These are phyloP conservation scores for Virgularia gustaviana DNA, from an alignment of 92 coral and sea anemone species.

Conservation along the genomic window DNA sequence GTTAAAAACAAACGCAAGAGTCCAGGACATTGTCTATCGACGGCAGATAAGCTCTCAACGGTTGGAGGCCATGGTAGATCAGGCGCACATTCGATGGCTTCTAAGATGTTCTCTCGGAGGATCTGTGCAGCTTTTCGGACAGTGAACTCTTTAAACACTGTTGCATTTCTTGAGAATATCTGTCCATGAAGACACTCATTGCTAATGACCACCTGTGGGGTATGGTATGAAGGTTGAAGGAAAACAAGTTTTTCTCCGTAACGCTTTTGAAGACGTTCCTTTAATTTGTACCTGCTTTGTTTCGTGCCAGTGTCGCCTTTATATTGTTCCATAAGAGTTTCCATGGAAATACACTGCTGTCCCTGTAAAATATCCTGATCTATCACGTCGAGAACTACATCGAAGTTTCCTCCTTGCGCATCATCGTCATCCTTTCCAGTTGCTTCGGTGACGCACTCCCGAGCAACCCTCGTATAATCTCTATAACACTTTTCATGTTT, in stretches of 20 bases:
- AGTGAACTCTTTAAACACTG: background rate
- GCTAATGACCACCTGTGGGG: slow-evolving; percentile 15
- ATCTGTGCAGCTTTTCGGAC: background rate
- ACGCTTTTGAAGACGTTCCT: slow-evolving; percentile 1
- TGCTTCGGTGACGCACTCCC: background rate
- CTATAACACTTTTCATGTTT: slow-evolving; percentile 19
- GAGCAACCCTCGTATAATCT: slow-evolving; percentile 2
- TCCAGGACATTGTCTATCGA: background rate
- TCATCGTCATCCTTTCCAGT: background rate
- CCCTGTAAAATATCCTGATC: background rate
- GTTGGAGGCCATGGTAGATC: background rate
- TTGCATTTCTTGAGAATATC: background rate
- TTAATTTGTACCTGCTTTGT: slow-evolving; percentile 18
- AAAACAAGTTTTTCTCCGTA: slow-evolving; percentile 1
- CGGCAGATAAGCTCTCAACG: background rate
- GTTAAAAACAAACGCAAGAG: background rate
- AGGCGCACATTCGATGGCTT: background rate
- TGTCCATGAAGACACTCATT: slow-evolving; percentile 7
- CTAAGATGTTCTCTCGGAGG: background rate
- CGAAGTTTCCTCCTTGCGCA: background rate
- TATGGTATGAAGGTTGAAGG: slow-evolving; percentile 1
- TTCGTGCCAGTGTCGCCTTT: background rate
- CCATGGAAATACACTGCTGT: slow-evolving; percentile 11
- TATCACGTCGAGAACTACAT: background rate
- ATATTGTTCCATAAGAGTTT: background rate